Conservation (phyloP, 1,140 invertebrate genomes). For the Tetramorium simillimum region DNA sequence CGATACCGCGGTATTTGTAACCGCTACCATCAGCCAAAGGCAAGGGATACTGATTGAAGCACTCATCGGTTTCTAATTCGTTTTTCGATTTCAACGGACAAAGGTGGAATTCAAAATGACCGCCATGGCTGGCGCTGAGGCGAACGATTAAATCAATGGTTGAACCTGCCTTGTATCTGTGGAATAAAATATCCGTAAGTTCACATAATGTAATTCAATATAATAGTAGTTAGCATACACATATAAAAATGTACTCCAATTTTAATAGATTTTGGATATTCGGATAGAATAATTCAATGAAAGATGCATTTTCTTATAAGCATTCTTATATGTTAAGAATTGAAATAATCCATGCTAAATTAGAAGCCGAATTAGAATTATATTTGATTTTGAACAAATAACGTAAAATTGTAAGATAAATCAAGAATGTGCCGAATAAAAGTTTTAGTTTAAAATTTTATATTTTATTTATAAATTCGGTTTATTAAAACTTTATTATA, state of each 20-base stretch:
- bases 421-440: background rate
- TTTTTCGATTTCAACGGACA: conserved; percentile 83
- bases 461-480: background rate
- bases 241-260: background rate
- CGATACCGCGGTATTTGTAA: background rate
- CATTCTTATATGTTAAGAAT: background rate
- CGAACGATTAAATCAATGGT: conserved; percentile 81
- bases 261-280: background rate
- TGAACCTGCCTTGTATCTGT: conserved; percentile 78
- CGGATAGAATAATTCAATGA: background rate
- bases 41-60: conserved; percentile 87
- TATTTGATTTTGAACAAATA: background rate
- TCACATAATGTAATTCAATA: background rate
- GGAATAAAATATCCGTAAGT: background rate
- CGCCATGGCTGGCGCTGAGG: conserved; percentile 88
- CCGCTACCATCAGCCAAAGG: conserved; percentile 83
- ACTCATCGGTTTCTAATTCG: conserved; percentile 87
- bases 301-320: background rate
- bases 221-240: background rate
- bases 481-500: background rate
- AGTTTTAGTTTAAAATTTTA: too few relatives aligned
- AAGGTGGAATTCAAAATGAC: conserved; percentile 86
- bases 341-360: background rate
- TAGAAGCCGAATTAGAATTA: background rate
- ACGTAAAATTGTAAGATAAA: background rate